A percentile compares a stretch with the other conserved stretches of the same genome.
These are phyloP conservation scores for Nephotettix cincticeps DNA, from an alignment of 1,140 invertebrate species.

Conservation along the genomic window DNA sequence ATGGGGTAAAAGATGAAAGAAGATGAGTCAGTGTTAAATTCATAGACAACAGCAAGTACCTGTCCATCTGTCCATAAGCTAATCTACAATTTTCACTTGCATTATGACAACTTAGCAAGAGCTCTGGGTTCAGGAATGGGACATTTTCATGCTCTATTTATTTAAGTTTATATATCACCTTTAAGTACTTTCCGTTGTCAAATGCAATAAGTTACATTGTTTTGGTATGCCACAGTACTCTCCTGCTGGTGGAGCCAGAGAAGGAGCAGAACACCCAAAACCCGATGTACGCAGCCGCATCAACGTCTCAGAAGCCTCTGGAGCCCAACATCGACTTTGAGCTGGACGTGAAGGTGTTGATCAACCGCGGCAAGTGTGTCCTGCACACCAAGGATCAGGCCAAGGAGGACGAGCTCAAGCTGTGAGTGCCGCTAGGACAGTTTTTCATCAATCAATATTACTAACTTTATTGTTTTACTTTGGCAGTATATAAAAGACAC, in stretches of 20 bases:
- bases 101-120: too few relatives aligned
- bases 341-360: conserved; percentile 93
- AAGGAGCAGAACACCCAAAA: not conserved
- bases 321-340: conserved; percentile 97
- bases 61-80: too few relatives aligned
- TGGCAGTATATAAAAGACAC: too few relatives aligned
- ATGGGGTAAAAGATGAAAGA: too few relatives aligned
- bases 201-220: too few relatives aligned
- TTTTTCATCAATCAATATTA: too few relatives aligned
- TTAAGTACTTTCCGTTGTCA: too few relatives aligned
- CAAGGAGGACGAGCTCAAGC: conserved; percentile 68
- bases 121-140: not conserved
- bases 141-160: not conserved
- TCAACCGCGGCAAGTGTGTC: conserved; percentile 96
- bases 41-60: too few relatives aligned
- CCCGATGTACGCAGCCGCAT: conserved; percentile 13
- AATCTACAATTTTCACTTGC: too few relatives aligned
- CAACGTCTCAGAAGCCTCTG: conserved; percentile 55
- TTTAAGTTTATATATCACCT: not conserved
- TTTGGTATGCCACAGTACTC: conserved; percentile 16
- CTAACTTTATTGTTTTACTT: too few relatives aligned
- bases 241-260: conserved; percentile 27
- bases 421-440: conserved; percentile 45
- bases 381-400: conserved; percentile 86
- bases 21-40: too few relatives aligned